Evolutionary conservation across 2,888 invertebrate species (phyloP), one percentile per base, ranked within the genome.

Genomic region (Steinernema scapterisci): DNA sequence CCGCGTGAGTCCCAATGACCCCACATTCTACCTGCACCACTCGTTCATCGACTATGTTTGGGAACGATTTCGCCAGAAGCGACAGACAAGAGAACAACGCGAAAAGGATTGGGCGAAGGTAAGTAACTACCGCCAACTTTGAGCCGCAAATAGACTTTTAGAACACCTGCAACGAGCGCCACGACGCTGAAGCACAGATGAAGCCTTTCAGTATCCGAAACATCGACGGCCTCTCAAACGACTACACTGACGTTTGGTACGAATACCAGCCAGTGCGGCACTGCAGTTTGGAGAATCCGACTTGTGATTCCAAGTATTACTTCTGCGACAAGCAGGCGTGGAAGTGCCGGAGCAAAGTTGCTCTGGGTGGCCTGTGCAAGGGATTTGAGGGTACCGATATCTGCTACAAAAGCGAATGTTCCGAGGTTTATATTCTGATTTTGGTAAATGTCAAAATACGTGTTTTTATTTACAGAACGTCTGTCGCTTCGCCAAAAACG

Each of bases 31-130:
- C 75, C 81, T 87, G 81, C 85, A 86, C 78, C 84, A 87, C 77
- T 81, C 86, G 9, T 87, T 86, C 76, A 79, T 87, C 38, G 87
- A 87, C 76, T 80, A 79, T 72, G 70, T 87, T n/a, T 87, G 87
- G 87, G 85, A 87, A 45, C 82, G 83, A 70, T 86, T 86, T 72
- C 78, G 86, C 9, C 80, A 83, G 73, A 79, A 80, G n/a, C 79
- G 78, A 31, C 86, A 86, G 56, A 83, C 80, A 2, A 75, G 86
- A 51, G 75, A 79, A 13, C 84, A 85, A 70, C 73, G 86, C 23
- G 85, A 86, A 70, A 79, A 44, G 2, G 86, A 86, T 52, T 86
- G 83, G 77, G 82, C 82, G 11, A 56, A 73, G 71, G 82, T 81
- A 45, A 25, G 16, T 72, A 3, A 19, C 3, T 9, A 9, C 9